These are phyloP conservation scores for Tetanocera ferruginea DNA, from an alignment of 2,888 invertebrate species.

Conservation along the genomic window DNA sequence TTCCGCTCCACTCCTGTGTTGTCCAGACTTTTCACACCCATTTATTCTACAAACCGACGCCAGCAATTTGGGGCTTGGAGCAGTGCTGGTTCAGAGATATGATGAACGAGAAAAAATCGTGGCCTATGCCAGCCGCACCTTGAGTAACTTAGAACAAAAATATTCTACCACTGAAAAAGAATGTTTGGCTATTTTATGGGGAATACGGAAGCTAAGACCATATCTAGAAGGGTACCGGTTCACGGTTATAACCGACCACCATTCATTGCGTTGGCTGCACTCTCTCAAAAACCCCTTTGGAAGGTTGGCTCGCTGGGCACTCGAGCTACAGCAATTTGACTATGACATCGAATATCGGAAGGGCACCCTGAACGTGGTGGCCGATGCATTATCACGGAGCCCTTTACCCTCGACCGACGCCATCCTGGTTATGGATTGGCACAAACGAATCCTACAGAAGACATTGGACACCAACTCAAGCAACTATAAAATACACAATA, in stretches of 20 bases:
- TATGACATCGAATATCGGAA: slow-evolving; percentile 36
- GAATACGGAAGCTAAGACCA: slow-evolving; percentile 39
- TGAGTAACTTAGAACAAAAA: slow-evolving; percentile 35
- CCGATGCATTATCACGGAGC: slow-evolving; percentile 35
- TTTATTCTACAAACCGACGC: slow-evolving; percentile 41
- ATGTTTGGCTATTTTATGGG: slow-evolving; percentile 42
- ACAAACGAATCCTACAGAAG: too few species aligned
- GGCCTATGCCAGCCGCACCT: slow-evolving; percentile 36
- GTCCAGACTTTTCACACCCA: slow-evolving; percentile 6
- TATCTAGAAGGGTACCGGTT: slow-evolving; percentile 19
- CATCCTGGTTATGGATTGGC: too few species aligned
- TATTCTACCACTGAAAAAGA: slow-evolving; percentile 46
- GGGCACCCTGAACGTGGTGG: slow-evolving; percentile 30
- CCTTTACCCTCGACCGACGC: neutral
- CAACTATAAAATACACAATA: too few species aligned
- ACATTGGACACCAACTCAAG: too few species aligned
- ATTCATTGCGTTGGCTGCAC: slow-evolving; percentile 38
- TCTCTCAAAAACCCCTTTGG: slow-evolving; percentile 34
- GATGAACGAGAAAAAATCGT: slow-evolving; percentile 20
- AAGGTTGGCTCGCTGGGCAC: slow-evolving; percentile 41
- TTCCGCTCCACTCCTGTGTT: slow-evolving; percentile 1
- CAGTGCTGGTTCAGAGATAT: slow-evolving; percentile 20
- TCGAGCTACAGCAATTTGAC: slow-evolving; percentile 41
- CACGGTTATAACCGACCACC: slow-evolving; percentile 45
- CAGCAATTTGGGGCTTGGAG: slow-evolving; percentile 20